phyloP scores from a whole-genome alignment of 2,888 invertebrate species.

The Azorinus chamasolen region DNA sequence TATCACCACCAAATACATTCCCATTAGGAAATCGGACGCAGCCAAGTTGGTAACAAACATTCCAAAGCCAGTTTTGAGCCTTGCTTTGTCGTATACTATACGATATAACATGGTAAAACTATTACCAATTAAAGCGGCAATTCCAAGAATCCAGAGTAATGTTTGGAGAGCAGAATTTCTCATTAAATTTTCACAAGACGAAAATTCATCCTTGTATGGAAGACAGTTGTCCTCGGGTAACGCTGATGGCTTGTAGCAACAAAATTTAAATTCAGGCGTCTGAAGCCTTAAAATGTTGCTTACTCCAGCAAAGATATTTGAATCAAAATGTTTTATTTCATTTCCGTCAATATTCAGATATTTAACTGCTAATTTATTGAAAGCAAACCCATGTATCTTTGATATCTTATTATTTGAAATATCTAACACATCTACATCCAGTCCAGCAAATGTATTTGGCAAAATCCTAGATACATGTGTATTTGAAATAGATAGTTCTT shows the following conservation, averaged over 20 bases:
- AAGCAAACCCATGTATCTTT: constrained; percentile 4
- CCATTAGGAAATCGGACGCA: constrained; percentile 51
- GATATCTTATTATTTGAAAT: constrained; percentile 13
- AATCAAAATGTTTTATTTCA: not conserved
- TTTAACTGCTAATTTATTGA: constrained; percentile 7
- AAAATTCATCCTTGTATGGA: constrained; percentile 43
- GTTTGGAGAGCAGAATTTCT: constrained; percentile 48
- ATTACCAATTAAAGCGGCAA: constrained; percentile 64
- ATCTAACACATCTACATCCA: constrained; percentile 8
- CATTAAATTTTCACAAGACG: constrained; percentile 73
- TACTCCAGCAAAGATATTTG: constrained; percentile 20
- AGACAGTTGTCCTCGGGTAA: constrained; percentile 57
- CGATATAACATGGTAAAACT: constrained; percentile 48
- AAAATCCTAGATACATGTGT: not conserved
- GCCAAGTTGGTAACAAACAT: constrained; percentile 58
- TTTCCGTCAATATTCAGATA: constrained; percentile 4
- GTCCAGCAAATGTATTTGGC: constrained; percentile 16
- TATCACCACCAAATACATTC: constrained; percentile 51
- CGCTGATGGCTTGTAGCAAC: constrained; percentile 23
- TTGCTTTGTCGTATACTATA: constrained; percentile 19
- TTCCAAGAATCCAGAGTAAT: constrained; percentile 66
- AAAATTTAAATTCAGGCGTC: constrained; percentile 21
- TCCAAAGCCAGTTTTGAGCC: constrained; percentile 41
- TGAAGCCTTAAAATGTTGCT: not conserved
- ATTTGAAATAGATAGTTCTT: not conserved